Conservation (phyloP, 2,113 vertebrate genomes). For the Zapus hudsonius region DNA sequence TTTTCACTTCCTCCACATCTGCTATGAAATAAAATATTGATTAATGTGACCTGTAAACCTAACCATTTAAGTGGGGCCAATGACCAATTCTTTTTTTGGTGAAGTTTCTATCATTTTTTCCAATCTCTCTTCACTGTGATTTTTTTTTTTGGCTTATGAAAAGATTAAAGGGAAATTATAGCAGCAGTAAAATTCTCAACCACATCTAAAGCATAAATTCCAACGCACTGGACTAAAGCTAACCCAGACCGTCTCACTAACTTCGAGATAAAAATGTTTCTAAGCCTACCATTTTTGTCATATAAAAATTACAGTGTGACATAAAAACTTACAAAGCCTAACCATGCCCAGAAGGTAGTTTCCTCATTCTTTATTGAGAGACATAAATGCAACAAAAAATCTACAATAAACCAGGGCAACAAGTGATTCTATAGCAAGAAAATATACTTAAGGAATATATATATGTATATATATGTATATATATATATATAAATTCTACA, state of each 20-base stretch:
- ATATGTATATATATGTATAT: no score
- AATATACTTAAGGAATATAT: neutral
- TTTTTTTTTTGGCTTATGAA: slow-evolving; percentile 34
- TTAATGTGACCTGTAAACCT: slow-evolving; percentile 73
- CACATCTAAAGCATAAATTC: slow-evolving; percentile 65
- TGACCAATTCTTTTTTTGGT: slow-evolving; percentile 54
- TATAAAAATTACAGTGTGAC: slow-evolving; percentile 54
- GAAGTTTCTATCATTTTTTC: slow-evolving; percentile 46
- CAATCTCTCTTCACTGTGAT: neutral
- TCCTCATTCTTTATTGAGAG: slow-evolving; percentile 40
- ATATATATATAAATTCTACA: no score
- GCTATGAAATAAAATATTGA: slow-evolving; percentile 77
- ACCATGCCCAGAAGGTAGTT: slow-evolving; percentile 46
- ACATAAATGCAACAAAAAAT: slow-evolving; percentile 54
- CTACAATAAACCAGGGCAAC: slow-evolving; percentile 27
- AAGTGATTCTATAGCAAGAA: slow-evolving; percentile 30
- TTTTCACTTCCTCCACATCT: slow-evolving; percentile 77
- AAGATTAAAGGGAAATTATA: slow-evolving; percentile 61
- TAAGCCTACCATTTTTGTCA: slow-evolving; percentile 40
- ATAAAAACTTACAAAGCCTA: slow-evolving; percentile 55
- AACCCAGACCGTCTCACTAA: slow-evolving; percentile 29
- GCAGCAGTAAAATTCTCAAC: slow-evolving; percentile 62
- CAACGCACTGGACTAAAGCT: slow-evolving; percentile 24
- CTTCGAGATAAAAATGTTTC: slow-evolving; percentile 53
- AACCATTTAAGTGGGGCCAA: slow-evolving; percentile 52